phyloP scores from a whole-genome alignment of 2,888 invertebrate genomes.

The Capitulum mitella region DNA sequence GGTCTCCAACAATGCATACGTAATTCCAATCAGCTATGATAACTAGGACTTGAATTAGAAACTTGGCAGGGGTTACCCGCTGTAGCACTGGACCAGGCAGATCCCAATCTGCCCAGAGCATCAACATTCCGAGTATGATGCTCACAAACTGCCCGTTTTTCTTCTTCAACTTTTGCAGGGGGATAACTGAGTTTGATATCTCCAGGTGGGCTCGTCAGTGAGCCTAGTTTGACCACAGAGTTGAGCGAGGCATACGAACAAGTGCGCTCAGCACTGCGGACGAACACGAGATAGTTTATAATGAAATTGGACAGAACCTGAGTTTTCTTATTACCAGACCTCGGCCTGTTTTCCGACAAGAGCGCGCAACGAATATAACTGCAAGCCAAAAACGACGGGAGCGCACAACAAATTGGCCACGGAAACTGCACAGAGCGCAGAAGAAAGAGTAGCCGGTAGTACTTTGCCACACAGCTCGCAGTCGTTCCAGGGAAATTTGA shows the following conservation, averaged over 20 bases:
- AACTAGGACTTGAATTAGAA: constrained; percentile 19
- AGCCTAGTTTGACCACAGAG: background rate
- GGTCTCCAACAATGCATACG: constrained; percentile 23
- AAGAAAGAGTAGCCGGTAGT: no score
- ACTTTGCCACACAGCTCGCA: no score
- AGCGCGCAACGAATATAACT: no score
- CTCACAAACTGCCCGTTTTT: background rate
- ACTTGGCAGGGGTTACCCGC: background rate
- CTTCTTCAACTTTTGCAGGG: constrained; percentile 3
- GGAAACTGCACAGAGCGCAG: no score
- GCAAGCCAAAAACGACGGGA: no score
- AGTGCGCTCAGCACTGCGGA: background rate
- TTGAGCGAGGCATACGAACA: background rate
- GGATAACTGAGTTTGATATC: constrained; percentile 8
- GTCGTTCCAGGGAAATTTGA: no score
- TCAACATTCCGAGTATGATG: background rate
- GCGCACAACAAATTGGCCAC: no score
- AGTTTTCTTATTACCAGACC: no score
- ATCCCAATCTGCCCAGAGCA: background rate
- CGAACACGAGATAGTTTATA: no score
- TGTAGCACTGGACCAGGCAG: no score
- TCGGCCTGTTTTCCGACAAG: no score
- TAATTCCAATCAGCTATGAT: constrained; percentile 22
- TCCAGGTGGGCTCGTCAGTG: background rate
- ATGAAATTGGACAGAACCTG: no score